phyloP scores from a whole-genome alignment of 2,797 vertebrate species.

The Calcarius lapponicus region DNA sequence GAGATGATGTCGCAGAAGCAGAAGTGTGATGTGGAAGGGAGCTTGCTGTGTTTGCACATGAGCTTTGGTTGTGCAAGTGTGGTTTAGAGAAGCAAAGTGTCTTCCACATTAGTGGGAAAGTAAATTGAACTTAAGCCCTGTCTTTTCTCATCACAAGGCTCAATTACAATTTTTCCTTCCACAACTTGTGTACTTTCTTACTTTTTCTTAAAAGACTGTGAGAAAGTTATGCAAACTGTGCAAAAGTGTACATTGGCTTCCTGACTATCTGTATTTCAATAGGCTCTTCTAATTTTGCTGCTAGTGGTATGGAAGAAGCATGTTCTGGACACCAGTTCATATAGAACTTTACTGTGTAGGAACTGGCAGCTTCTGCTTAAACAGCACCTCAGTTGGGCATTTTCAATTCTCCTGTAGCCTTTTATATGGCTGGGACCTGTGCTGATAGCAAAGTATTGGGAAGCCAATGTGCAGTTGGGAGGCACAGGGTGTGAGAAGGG shows the following conservation, averaged over 20 bases:
- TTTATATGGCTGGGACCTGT: background rate
- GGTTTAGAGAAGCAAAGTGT: background rate
- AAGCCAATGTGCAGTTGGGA: background rate
- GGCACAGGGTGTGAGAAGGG: background rate
- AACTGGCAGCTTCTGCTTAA: background rate
- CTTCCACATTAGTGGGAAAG: background rate
- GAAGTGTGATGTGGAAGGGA: background rate
- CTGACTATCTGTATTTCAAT: background rate
- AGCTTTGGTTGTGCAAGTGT: background rate
- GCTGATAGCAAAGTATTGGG: background rate
- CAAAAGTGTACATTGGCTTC: background rate
- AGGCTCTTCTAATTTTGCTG: background rate
- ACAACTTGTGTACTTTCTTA: background rate
- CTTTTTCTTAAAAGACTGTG: background rate
- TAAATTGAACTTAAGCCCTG: background rate
- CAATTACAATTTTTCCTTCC: background rate
- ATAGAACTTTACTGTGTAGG: background rate
- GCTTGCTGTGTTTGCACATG: background rate
- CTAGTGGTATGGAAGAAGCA: background rate
- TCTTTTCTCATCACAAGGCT: background rate
- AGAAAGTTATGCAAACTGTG: background rate
- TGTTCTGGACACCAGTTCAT: background rate
- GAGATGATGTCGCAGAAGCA: background rate
- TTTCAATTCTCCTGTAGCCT: background rate
- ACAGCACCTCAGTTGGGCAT: background rate